These are phyloP conservation scores for Neuroscelio doddi DNA, from an alignment of 2,888 invertebrate genomes.

Conservation along the genomic window DNA sequence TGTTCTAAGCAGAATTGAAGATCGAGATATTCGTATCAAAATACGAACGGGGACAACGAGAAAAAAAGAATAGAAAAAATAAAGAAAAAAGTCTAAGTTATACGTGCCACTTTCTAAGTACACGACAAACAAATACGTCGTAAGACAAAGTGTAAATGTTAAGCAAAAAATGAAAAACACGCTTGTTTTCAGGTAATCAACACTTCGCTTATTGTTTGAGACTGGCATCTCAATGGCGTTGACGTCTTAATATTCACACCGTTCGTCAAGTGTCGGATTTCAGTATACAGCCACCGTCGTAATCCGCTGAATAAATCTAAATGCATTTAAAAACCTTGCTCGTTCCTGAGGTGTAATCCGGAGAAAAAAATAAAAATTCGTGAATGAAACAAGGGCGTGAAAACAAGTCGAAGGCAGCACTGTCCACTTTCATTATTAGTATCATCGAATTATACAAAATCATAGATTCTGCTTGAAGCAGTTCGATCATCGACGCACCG, in stretches of 20 bases:
- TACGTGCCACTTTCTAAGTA: slow-evolving; percentile 20
- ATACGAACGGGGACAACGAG: too few species aligned
- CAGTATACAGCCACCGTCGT: slow-evolving; percentile 62
- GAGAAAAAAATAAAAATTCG: slow-evolving; percentile 24
- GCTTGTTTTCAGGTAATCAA: slow-evolving; percentile 69
- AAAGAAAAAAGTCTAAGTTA: too few species aligned
- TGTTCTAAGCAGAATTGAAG: too few species aligned
- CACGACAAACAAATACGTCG: slow-evolving; percentile 36
- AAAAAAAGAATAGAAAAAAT: too few species aligned
- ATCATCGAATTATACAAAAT: neutral
- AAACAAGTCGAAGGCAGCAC: slow-evolving; percentile 3
- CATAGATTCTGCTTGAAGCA: too few species aligned
- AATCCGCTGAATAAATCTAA: slow-evolving; percentile 43
- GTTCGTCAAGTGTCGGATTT: slow-evolving; percentile 62
- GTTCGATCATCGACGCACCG: too few species aligned
- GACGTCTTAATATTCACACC: slow-evolving; percentile 72
- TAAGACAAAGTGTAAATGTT: slow-evolving; percentile 41
- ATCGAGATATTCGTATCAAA: too few species aligned
- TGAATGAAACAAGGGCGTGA: slow-evolving; percentile 7
- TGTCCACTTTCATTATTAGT: neutral
- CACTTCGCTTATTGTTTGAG: slow-evolving; percentile 65
- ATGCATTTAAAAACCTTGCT: slow-evolving; percentile 27
- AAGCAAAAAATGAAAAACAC: slow-evolving; percentile 51
- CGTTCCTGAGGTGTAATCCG: slow-evolving; percentile 50
- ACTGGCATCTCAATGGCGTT: slow-evolving; percentile 68